Evolutionary conservation across 2,113 vertebrate species (phyloP).

Genomic region (Peromyscus californicus): DNA sequence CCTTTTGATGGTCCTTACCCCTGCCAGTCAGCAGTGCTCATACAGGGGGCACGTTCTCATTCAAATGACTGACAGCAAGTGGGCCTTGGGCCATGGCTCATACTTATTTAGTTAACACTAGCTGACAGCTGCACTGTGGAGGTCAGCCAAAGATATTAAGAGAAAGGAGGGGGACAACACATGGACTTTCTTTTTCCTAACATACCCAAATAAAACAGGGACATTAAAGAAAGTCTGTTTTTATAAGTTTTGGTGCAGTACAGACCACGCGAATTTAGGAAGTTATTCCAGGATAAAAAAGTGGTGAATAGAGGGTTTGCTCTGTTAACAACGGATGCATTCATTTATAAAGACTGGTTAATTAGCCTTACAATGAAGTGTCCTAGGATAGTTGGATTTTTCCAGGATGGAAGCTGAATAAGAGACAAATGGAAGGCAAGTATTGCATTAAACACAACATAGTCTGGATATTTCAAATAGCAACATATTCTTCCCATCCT

Average conservation of each 20-base stretch:
- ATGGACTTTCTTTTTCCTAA: conserved; percentile 48
- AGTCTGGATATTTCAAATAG: conserved; percentile 59
- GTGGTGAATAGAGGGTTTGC: neutral
- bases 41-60: conserved; percentile 49
- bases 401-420: neutral
- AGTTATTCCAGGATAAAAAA: conserved; percentile 41
- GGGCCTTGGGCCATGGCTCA: conserved; percentile 76
- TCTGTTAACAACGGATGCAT: neutral
- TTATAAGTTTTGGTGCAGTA: conserved; percentile 66
- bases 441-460: neutral
- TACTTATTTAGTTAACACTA: conserved; percentile 76
- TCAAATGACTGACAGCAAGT: conserved; percentile 77
- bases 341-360: neutral
- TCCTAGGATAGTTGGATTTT: neutral
- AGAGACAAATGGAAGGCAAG: neutral
- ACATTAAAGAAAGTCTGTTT: conserved; percentile 58
- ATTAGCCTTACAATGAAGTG: neutral
- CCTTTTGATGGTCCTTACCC: conserved; percentile 26
- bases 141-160: conserved; percentile 78
- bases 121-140: conserved; percentile 81
- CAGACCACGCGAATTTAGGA: neutral
- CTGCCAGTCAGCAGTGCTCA: conserved; percentile 16
- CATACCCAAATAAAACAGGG: conserved; percentile 61
- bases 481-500: neutral
- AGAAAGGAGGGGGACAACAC: neutral